Conservation (phyloP, 2,888 invertebrate genomes). For the Lapara coniferarum region DNA sequence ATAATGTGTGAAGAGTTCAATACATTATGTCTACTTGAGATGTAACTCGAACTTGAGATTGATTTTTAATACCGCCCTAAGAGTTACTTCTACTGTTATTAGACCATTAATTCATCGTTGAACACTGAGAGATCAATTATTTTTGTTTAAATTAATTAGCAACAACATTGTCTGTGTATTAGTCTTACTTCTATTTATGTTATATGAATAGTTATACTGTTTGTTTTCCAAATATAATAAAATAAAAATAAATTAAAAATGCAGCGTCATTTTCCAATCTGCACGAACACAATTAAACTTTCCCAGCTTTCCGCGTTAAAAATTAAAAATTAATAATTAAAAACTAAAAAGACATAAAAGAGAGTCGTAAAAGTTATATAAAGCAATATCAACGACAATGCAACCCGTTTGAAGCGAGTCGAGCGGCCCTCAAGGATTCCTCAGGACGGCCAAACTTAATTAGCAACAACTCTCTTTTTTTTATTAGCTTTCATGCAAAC, state of each 20-base stretch:
- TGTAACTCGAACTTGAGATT: too few species aligned
- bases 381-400: slow-evolving; percentile 16
- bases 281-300: not conserved
- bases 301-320: not conserved
- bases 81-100: too few species aligned
- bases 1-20: too few species aligned
- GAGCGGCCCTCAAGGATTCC: not conserved
- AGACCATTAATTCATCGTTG: too few species aligned
- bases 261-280: not conserved
- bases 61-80: too few species aligned
- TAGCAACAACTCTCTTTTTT: slow-evolving; percentile 8
- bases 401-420: slow-evolving; percentile 14
- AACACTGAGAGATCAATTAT: too few species aligned
- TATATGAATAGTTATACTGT: too few species aligned
- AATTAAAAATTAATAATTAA: slow-evolving; percentile 7
- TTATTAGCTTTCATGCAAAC: not conserved
- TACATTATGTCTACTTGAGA: too few species aligned
- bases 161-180: too few species aligned
- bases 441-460: slow-evolving; percentile 19
- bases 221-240: too few species aligned
- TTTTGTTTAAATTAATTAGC: too few species aligned
- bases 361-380: not conserved
- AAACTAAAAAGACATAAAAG: not conserved
- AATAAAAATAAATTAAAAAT: not conserved
- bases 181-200: too few species aligned